Percentiles rank a stretch among this genome's conserved stretches.
These are phyloP conservation scores for Drosophila quadrilineata DNA, from an alignment of 1,140 invertebrate genomes.

Conservation along the genomic window DNA sequence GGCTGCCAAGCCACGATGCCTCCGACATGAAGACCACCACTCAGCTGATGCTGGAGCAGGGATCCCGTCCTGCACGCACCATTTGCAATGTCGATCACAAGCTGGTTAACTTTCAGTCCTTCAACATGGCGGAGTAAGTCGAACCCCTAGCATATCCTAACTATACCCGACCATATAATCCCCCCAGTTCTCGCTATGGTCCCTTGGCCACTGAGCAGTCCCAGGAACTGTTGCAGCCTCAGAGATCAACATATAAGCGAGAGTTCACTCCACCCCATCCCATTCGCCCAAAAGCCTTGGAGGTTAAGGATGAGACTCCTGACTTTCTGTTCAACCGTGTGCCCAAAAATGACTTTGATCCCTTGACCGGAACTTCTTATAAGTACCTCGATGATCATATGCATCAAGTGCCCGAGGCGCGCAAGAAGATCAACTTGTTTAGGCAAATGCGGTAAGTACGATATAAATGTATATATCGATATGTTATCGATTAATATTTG, in stretches of 20 bases:
- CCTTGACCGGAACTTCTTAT: slow-evolving; percentile 38
- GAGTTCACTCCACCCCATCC: slow-evolving; percentile 46
- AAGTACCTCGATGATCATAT: slow-evolving; percentile 69
- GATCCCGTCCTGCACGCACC: slow-evolving; percentile 22
- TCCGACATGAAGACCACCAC: slow-evolving; percentile 52
- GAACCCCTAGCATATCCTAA: background rate
- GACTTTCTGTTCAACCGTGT: slow-evolving; percentile 56
- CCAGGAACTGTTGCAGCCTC: slow-evolving; percentile 35
- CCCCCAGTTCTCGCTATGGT: slow-evolving; percentile 47
- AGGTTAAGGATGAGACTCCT: slow-evolving; percentile 22
- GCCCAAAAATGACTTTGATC: slow-evolving; percentile 62
- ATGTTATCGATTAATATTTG: too few relatives aligned
- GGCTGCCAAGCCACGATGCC: slow-evolving; percentile 33
- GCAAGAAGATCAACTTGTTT: slow-evolving; percentile 58
- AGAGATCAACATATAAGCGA: slow-evolving; percentile 46
- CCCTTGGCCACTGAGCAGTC: slow-evolving; percentile 7
- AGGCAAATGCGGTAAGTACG: slow-evolving; percentile 48
- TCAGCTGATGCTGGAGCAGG: slow-evolving; percentile 55
- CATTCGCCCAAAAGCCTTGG: slow-evolving; percentile 25
- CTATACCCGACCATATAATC: background rate
- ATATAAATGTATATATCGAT: background rate
- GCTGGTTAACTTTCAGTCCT: slow-evolving; percentile 58
- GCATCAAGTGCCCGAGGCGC: slow-evolving; percentile 43
- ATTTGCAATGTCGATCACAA: slow-evolving; percentile 37
- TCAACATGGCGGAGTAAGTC: slow-evolving; percentile 63